Conservation (phyloP, 1,140 invertebrate species). For the Drosophila bocki region DNA sequence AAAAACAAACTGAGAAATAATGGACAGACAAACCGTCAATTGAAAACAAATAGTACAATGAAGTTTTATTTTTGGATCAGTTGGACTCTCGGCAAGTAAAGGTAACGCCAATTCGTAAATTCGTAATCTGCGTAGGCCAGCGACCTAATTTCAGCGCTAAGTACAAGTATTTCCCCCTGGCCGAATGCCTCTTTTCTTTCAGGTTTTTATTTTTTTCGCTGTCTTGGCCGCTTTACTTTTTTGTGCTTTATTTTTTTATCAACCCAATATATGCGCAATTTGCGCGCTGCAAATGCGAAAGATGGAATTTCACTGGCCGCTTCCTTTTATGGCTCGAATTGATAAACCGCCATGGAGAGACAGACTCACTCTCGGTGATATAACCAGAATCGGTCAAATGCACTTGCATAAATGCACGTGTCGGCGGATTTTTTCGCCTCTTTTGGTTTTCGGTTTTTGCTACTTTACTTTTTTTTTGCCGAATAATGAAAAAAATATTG, state of each 20-base stretch:
- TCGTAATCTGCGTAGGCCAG: slow-evolving; percentile 50
- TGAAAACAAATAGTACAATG: slow-evolving; percentile 52
- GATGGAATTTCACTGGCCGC: slow-evolving; percentile 32
- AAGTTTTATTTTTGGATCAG: slow-evolving; percentile 57
- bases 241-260: slow-evolving; percentile 8
- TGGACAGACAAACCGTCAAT: slow-evolving; percentile 41
- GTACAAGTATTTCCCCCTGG: slow-evolving; percentile 29
- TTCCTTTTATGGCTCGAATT: slow-evolving; percentile 28
- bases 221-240: slow-evolving; percentile 14
- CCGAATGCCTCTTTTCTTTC: slow-evolving; percentile 15
- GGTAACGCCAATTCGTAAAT: slow-evolving; percentile 29
- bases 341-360: slow-evolving; percentile 3
- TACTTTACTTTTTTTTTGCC: slow-evolving; percentile 18
- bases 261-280: slow-evolving; percentile 30
- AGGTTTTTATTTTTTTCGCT: slow-evolving; percentile 13
- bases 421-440: slow-evolving; percentile 19
- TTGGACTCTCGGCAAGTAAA: slow-evolving; percentile 42
- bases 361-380: slow-evolving; percentile 7
- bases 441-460: not conserved
- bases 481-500: slow-evolving; percentile 27
- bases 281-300: slow-evolving; percentile 27
- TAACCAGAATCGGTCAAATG: slow-evolving; percentile 33
- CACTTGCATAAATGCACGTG: slow-evolving; percentile 28
- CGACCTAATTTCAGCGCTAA: slow-evolving; percentile 44
- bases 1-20: slow-evolving; percentile 10